A percentile compares a stretch with the other conserved stretches of the same genome.
Evolutionary conservation across 2,888 invertebrate genomes (phyloP).

Genomic region (Drosophila merina): DNA sequence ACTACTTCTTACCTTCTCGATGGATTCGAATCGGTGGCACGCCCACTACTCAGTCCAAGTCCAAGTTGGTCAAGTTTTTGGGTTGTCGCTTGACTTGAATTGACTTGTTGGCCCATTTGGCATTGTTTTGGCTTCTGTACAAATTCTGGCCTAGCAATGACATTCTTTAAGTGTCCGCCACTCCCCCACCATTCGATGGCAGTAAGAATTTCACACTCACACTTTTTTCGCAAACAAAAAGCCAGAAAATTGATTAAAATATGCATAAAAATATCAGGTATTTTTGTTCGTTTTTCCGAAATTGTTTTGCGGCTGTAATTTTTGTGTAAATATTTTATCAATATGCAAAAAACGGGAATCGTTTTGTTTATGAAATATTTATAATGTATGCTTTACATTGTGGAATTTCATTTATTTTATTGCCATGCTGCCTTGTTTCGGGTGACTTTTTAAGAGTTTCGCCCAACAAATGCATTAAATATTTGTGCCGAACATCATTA

Average conservation of each 20-base stretch:
- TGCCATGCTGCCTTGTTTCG: conserved; percentile 1
- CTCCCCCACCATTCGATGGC: conserved; percentile 13
- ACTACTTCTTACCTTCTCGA: conserved; percentile 28
- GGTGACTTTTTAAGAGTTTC: conserved; percentile 43
- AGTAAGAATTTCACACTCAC: conserved; percentile 11
- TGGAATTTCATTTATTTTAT: conserved; percentile 17
- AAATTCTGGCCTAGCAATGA: conserved; percentile 20
- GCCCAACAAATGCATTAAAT: conserved; percentile 30
- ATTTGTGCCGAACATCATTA: conserved; percentile 53
- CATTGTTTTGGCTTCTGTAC: conserved; percentile 57
- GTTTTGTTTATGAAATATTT: conserved; percentile 34
- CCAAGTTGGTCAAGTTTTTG: conserved; percentile 58
- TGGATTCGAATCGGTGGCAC: conserved; percentile 25
- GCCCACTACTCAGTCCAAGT: not conserved
- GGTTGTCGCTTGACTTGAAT: conserved; percentile 48
- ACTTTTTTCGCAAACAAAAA: conserved; percentile 16
- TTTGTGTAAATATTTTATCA: conserved; percentile 31
- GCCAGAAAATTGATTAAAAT: conserved; percentile 21
- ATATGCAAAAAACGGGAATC: conserved; percentile 2
- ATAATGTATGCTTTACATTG: conserved; percentile 13
- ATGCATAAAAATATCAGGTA: not conserved
- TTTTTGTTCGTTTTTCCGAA: conserved; percentile 4
- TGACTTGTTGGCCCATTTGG: conserved; percentile 36
- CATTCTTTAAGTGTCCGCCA: conserved; percentile 34
- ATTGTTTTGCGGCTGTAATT: conserved; percentile 8